These are phyloP conservation scores for Galeopsomyia nigrocyanea DNA, from an alignment of 2,888 invertebrate species.

Conservation along the genomic window DNA sequence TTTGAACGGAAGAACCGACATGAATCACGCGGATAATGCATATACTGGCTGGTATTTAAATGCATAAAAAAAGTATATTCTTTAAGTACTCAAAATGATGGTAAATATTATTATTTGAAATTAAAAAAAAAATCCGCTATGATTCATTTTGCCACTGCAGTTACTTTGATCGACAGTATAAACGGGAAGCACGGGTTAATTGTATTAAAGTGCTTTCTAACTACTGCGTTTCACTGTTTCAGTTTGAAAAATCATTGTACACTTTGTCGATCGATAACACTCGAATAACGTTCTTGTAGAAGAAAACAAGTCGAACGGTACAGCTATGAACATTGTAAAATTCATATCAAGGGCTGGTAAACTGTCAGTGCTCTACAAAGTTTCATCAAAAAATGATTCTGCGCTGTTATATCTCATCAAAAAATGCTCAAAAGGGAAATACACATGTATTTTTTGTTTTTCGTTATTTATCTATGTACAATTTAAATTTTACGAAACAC, in stretches of 20 bases:
- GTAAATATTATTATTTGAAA: too few species aligned
- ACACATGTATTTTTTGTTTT: not conserved
- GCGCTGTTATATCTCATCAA: conserved; percentile 3
- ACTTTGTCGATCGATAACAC: not conserved
- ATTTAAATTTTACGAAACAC: not conserved
- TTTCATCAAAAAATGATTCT: conserved; percentile 16
- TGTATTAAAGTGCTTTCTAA: not conserved
- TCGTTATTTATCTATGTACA: conserved; percentile 25
- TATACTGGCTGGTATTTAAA: too few species aligned
- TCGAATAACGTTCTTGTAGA: not conserved
- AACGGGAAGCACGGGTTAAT: conserved; percentile 15
- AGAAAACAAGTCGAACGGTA: conserved; percentile 16
- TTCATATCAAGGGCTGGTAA: conserved; percentile 6
- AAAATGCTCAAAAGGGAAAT: conserved; percentile 34
- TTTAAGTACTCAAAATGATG: too few species aligned
- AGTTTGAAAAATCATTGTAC: not conserved
- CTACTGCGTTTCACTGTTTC: conserved; percentile 26
- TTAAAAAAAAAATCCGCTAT: too few species aligned
- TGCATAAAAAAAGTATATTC: too few species aligned
- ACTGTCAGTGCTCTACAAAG: conserved; percentile 20
- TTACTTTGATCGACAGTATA: not conserved
- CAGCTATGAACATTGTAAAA: conserved; percentile 5
- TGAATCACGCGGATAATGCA: too few species aligned
- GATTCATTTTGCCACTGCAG: too few species aligned
- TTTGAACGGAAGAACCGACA: too few species aligned